phyloP scores from a whole-genome alignment of 2,113 vertebrate genomes.

The Gavia stellata region DNA sequence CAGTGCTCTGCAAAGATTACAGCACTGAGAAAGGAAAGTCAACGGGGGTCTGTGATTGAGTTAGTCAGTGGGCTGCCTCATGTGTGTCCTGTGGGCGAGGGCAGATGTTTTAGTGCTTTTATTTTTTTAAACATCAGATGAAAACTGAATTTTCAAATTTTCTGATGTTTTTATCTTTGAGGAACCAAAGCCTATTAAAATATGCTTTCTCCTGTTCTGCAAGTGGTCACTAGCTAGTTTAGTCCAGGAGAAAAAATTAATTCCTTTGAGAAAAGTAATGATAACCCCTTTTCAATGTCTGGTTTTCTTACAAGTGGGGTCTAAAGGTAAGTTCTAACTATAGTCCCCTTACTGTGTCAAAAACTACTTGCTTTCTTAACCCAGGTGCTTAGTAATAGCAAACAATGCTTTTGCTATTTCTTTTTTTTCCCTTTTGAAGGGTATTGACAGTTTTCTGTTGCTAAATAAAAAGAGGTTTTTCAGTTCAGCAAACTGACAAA shows the following conservation, averaged over 20 bases:
- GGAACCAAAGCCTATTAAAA: not conserved
- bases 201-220: not conserved
- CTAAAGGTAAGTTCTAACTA: not conserved
- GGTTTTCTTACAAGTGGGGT: not conserved
- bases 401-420: not conserved
- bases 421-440: not conserved
- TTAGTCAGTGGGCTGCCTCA: not conserved
- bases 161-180: not conserved
- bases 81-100: not conserved
- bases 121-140: not conserved
- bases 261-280: not conserved
- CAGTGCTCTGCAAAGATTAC: not conserved
- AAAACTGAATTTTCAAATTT: not conserved
- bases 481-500: not conserved
- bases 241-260: not conserved
- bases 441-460: not conserved
- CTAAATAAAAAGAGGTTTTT: not conserved
- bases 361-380: not conserved
- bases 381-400: not conserved
- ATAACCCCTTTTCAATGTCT: not conserved
- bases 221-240: not conserved
- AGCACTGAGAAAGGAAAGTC: not conserved
- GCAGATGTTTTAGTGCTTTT: not conserved
- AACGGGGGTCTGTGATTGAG: accelerated
- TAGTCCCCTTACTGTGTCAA: not conserved